Percentiles rank a stretch among this genome's conserved stretches.
phyloP scores from a whole-genome alignment of 2,888 invertebrate species.

The Marronus borbonicus region DNA sequence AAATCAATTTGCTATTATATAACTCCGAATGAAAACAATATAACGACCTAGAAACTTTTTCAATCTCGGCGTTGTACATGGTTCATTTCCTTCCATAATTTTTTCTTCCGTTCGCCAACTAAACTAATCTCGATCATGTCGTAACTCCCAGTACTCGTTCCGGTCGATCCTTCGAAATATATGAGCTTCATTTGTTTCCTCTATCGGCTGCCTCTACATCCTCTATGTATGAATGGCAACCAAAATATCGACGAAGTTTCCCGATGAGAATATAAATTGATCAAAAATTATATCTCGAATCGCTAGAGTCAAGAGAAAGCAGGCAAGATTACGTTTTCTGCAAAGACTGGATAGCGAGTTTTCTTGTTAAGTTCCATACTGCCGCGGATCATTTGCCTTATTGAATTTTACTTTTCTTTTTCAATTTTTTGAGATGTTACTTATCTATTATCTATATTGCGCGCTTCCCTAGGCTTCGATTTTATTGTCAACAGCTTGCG shows the following conservation, averaged over 20 bases:
- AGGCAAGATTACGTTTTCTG: slow-evolving; percentile 55
- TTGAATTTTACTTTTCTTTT: slow-evolving; percentile 62
- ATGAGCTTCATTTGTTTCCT: background rate
- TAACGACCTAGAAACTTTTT: no score
- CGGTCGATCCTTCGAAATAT: background rate
- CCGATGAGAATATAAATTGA: slow-evolving; percentile 66
- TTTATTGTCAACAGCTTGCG: background rate
- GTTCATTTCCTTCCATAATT: no score
- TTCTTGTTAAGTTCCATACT: slow-evolving; percentile 64
- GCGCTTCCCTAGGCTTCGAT: background rate
- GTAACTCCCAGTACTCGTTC: no score
- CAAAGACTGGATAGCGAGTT: slow-evolving; percentile 60
- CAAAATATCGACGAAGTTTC: slow-evolving; percentile 57
- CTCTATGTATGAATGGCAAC: background rate
- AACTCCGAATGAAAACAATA: no score
- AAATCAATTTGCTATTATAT: no score
- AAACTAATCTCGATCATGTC: no score
- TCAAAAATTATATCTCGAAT: slow-evolving; percentile 65
- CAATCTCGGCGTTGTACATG: no score
- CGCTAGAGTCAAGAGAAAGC: slow-evolving; percentile 64
- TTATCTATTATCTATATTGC: slow-evolving; percentile 32
- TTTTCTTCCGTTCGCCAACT: no score
- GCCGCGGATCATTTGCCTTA: slow-evolving; percentile 67
- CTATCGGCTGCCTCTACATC: background rate
- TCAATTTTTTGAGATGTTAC: slow-evolving; percentile 53